Evolutionary conservation across 1,140 invertebrate genomes (phyloP).

Genomic region (Euwallacea similis): DNA sequence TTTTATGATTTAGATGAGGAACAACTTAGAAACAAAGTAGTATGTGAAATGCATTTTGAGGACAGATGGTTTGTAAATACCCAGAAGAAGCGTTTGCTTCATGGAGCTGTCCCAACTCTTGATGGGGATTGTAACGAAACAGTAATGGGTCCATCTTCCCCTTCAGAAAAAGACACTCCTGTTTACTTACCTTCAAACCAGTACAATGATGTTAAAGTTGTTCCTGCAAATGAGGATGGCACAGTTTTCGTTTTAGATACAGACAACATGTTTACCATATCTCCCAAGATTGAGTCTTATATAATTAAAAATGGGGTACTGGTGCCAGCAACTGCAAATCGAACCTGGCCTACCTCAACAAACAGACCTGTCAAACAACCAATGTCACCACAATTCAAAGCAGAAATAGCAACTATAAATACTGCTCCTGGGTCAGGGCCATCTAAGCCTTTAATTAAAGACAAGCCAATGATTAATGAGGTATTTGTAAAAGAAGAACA

Average conservation of each 20-base stretch:
- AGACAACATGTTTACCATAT: slow-evolving; percentile 39
- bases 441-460: slow-evolving; percentile 14
- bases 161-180: not conserved
- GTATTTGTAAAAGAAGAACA: not conserved
- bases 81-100: slow-evolving; percentile 50
- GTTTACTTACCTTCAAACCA: slow-evolving; percentile 39
- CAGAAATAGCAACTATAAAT: slow-evolving; percentile 31
- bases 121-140: slow-evolving; percentile 41
- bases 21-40: slow-evolving; percentile 61
- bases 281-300: slow-evolving; percentile 44
- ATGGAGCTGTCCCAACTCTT: slow-evolving; percentile 50
- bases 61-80: slow-evolving; percentile 60
- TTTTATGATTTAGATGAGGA: slow-evolving; percentile 59
- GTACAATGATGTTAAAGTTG: slow-evolving; percentile 47
- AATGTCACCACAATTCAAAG: slow-evolving; percentile 18
- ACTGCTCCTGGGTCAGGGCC: slow-evolving; percentile 19
- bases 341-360: slow-evolving; percentile 2
- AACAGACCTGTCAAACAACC: slow-evolving; percentile 21
- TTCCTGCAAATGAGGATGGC: slow-evolving; percentile 50
- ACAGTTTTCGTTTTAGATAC: slow-evolving; percentile 50
- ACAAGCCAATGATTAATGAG: not conserved
- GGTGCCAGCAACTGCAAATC: slow-evolving; percentile 38
- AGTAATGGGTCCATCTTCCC: not conserved
- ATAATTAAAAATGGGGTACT: slow-evolving; percentile 46
- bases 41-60: slow-evolving; percentile 63